Conservation (phyloP, 2,888 invertebrate species). For the Drosophila trichaetosa region DNA sequence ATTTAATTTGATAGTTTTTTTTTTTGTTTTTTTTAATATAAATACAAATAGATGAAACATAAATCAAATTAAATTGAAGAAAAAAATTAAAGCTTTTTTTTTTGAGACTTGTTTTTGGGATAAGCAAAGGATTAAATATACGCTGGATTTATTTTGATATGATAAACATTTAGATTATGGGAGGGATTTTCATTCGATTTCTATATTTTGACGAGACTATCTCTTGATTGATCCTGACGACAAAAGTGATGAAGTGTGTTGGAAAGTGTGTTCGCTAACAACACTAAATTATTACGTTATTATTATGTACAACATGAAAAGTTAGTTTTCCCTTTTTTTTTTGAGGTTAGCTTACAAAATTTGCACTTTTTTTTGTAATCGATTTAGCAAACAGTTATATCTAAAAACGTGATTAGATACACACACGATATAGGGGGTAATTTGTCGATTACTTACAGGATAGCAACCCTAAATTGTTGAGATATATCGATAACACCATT, state of each 20-base stretch:
- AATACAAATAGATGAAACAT: conserved; percentile 42
- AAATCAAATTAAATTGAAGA: conserved; percentile 42
- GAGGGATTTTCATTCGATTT: conserved; percentile 12
- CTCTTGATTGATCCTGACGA: conserved; percentile 38
- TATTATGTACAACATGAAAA: conserved; percentile 44
- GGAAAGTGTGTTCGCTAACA: conserved; percentile 6
- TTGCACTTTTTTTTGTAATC: conserved; percentile 27
- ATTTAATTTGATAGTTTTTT: conserved; percentile 33
- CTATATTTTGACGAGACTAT: conserved; percentile 75
- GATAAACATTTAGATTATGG: conserved; percentile 11
- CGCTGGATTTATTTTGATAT: conserved; percentile 9
- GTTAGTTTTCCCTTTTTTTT: conserved; percentile 33
- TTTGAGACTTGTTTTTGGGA: conserved; percentile 22
- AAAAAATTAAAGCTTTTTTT: conserved; percentile 16
- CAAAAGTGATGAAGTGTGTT: conserved; percentile 33
- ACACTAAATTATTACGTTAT: conserved; percentile 11
- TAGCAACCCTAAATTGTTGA: conserved; percentile 73
- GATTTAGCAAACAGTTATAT: conserved; percentile 56
- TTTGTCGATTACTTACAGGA: conserved; percentile 76
- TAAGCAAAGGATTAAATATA: conserved; percentile 28
- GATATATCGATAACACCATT: conserved; percentile 37
- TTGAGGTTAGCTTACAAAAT: conserved; percentile 64
- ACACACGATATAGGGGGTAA: not conserved
- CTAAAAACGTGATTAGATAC: conserved; percentile 37
- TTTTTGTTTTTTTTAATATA: conserved; percentile 4